Conservation (phyloP, 2,888 invertebrate species). For the Scaptomyza polygonia region DNA sequence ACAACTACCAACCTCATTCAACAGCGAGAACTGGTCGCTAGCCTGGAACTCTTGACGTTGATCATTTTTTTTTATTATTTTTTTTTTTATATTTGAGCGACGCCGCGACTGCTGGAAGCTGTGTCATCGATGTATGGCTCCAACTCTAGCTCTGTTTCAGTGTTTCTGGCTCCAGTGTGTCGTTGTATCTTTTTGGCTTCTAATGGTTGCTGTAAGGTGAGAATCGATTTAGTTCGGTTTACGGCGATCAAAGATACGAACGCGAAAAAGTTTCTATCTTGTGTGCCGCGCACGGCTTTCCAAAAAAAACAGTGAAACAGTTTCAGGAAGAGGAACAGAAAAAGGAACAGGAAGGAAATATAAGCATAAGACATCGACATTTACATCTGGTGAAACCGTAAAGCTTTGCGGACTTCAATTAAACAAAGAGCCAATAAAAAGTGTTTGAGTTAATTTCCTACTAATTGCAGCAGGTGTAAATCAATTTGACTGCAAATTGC, state of each 20-base stretch:
- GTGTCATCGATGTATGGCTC: conserved; percentile 56
- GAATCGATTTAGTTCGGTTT: conserved; percentile 84
- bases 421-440: conserved; percentile 1
- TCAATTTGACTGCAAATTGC: conserved; percentile 42
- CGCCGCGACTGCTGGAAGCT: conserved; percentile 52
- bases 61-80: conserved; percentile 35
- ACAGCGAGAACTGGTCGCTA: conserved; percentile 71
- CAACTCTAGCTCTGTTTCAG: conserved; percentile 36
- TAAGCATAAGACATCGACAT: background rate
- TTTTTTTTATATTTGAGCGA: conserved; percentile 48
- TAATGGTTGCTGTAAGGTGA: conserved; percentile 82
- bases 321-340: conserved; percentile 20
- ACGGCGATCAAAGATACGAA: conserved; percentile 83
- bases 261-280: conserved; percentile 82
- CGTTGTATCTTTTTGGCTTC: conserved; percentile 78
- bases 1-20: conserved; percentile 40
- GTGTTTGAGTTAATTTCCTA: conserved; percentile 18
- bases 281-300: conserved; percentile 39
- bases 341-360: background rate
- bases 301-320: conserved; percentile 40
- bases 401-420: too few species aligned
- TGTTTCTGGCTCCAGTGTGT: background rate
- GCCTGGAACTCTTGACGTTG: conserved; percentile 63
- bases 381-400: background rate
- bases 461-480: conserved; percentile 57